Conservation (phyloP, 2,888 invertebrate genomes). For the Slavum lentiscoides region DNA sequence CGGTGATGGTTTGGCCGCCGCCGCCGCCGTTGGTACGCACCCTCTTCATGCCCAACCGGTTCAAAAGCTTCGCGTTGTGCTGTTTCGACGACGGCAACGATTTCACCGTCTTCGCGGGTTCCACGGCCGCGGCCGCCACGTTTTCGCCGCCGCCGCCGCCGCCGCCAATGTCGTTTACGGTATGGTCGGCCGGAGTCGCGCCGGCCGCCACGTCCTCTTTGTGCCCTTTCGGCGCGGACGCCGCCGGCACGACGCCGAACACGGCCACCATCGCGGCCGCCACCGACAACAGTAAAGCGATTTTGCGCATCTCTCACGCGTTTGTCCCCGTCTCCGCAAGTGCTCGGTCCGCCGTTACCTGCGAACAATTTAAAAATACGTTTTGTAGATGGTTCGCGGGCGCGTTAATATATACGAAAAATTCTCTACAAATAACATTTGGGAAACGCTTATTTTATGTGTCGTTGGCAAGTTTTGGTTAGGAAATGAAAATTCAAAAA, state of each 20-base stretch:
- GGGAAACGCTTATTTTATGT: too few relatives aligned
- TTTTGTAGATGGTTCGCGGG: too few relatives aligned
- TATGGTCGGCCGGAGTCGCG: conserved; percentile 2
- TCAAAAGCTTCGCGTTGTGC: conserved; percentile 69
- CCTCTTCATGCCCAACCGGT: conserved; percentile 75
- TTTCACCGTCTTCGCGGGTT: not conserved
- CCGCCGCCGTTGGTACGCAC: conserved; percentile 61
- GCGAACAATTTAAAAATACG: not conserved
- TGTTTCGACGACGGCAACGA: conserved; percentile 56
- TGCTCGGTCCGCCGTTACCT: too few relatives aligned
- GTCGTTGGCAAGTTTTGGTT: too few relatives aligned
- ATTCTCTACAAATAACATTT: too few relatives aligned
- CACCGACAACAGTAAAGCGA: conserved; percentile 1
- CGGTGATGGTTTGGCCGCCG: conserved; percentile 71
- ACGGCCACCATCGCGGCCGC: not conserved
- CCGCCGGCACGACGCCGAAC: conserved; percentile 2
- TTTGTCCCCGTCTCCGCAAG: not conserved
- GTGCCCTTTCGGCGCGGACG: not conserved
- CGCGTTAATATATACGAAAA: too few relatives aligned
- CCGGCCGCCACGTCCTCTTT: not conserved
- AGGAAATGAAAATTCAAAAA: too few relatives aligned
- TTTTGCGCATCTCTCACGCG: conserved; percentile 19
- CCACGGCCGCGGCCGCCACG: not conserved
- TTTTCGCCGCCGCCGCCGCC: not conserved
- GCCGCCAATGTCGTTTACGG: not conserved